These are phyloP conservation scores for Falco naumanni DNA, from an alignment of 2,797 vertebrate genomes.

Conservation along the genomic window DNA sequence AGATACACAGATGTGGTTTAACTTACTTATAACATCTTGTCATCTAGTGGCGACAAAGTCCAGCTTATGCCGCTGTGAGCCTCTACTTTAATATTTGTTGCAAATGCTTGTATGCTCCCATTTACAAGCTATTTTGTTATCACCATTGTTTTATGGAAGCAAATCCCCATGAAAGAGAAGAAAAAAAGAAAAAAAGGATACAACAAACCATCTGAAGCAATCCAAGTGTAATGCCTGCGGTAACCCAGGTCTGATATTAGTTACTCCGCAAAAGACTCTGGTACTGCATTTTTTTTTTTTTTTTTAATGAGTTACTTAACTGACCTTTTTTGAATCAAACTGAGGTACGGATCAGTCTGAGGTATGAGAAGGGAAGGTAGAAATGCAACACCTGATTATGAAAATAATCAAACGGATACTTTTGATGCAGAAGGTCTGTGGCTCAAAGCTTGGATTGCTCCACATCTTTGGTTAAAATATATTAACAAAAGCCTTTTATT, in stretches of 20 bases:
- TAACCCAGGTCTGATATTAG: conserved; percentile 72
- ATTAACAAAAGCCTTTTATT: conserved; percentile 83
- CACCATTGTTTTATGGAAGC: conserved; percentile 83
- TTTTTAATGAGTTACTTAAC: conserved; percentile 68
- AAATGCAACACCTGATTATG: conserved; percentile 81
- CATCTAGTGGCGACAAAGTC: conserved; percentile 99
- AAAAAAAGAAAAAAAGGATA: conserved; percentile 81
- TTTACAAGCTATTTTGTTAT: conserved; percentile 93
- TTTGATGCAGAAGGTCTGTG: conserved; percentile 75
- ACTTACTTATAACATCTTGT: conserved; percentile 94
- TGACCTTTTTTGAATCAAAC: conserved; percentile 83
- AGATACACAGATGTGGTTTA: conserved; percentile 97
- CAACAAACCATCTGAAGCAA: conserved; percentile 91
- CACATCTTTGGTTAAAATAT: conserved; percentile 93
- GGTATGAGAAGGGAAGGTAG: conserved; percentile 85
- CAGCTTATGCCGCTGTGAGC: conserved; percentile 99
- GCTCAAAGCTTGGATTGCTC: conserved; percentile 81
- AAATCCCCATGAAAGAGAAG: conserved; percentile 78
- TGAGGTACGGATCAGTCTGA: conserved; percentile 89
- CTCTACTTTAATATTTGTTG: conserved; percentile 88
- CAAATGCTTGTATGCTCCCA: conserved; percentile 86
- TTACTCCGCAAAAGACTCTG: conserved; percentile 67
- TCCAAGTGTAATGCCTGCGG: conserved; percentile 82
- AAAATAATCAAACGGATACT: conserved; percentile 70
- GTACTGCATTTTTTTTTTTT: background rate